These are phyloP conservation scores for Carassius gibelio DNA, from an alignment of 2,113 vertebrate species.

Conservation along the genomic window DNA sequence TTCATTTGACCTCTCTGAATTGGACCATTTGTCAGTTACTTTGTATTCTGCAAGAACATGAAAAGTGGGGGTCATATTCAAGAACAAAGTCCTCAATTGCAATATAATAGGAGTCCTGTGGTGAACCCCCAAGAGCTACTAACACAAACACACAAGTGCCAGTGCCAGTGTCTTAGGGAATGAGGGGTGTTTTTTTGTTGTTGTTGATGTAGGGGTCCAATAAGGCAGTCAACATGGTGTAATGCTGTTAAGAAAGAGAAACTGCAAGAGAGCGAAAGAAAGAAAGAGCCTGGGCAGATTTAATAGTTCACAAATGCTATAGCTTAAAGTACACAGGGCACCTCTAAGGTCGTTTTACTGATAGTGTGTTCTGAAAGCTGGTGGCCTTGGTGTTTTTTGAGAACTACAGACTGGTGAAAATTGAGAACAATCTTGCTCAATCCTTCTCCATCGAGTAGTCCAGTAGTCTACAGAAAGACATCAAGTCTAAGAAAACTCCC, in stretches of 20 bases:
- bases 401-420: constrained; percentile 18
- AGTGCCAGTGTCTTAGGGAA: constrained; percentile 41
- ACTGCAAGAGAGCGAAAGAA: constrained; percentile 2
- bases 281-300: not conserved
- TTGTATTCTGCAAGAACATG: constrained; percentile 17
- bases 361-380: not conserved
- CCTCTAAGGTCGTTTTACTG: constrained; percentile 27
- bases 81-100: constrained; percentile 62
- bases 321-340: not conserved
- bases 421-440: not conserved
- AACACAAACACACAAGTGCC: constrained; percentile 55
- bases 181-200: constrained; percentile 51
- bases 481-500: not conserved
- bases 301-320: constrained; percentile 15
- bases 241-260: not conserved
- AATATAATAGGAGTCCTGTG: constrained; percentile 58
- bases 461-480: not conserved
- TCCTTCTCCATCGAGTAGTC: not conserved
- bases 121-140: constrained; percentile 52
- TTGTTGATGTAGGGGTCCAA: constrained; percentile 32
- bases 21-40: constrained; percentile 49
- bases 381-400: constrained; percentile 37
- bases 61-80: constrained; percentile 53
- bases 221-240: constrained; percentile 34
- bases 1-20: not conserved